Percentiles rank a stretch among this genome's conserved stretches.
Evolutionary conservation across 2,113 vertebrate genomes (phyloP).

Genomic region (Gracilinanus agilis): DNA sequence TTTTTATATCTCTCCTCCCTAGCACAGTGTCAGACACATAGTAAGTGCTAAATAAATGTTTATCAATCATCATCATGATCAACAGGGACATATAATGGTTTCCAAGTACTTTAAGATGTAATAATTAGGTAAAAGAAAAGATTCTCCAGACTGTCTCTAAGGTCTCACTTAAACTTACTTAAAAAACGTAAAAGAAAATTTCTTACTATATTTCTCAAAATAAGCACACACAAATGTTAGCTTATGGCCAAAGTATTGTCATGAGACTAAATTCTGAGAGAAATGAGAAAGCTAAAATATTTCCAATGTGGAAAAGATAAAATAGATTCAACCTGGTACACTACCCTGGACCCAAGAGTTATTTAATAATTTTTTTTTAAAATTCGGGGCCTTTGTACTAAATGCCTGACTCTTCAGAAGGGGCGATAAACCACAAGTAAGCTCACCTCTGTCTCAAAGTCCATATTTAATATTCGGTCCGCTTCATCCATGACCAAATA

Average conservation of each 20-base stretch:
- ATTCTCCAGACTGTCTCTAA: background rate
- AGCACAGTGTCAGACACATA: background rate
- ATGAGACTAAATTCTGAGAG: background rate
- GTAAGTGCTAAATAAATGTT: background rate
- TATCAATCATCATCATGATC: background rate
- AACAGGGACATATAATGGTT: background rate
- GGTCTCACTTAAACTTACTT: background rate
- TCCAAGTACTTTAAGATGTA: background rate
- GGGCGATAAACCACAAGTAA: background rate
- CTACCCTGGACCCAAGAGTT: background rate
- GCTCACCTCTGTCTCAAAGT: conserved; percentile 97
- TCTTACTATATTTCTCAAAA: background rate
- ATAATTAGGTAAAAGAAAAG: conserved; percentile 6
- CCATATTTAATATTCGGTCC: conserved; percentile 98
- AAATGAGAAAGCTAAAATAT: background rate
- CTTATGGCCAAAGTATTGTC: background rate
- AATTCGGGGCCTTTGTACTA: background rate
- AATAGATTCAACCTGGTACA: background rate
- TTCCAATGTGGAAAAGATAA: background rate
- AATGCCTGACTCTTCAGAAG: background rate
- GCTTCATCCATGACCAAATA: conserved; percentile 99
- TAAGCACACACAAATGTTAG: background rate
- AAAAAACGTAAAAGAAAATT: conserved; percentile 34
- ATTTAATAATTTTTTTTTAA: background rate
- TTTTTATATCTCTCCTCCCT: background rate